phyloP scores from a whole-genome alignment of 2,797 vertebrate species.

The Orestias chungarensis region DNA sequence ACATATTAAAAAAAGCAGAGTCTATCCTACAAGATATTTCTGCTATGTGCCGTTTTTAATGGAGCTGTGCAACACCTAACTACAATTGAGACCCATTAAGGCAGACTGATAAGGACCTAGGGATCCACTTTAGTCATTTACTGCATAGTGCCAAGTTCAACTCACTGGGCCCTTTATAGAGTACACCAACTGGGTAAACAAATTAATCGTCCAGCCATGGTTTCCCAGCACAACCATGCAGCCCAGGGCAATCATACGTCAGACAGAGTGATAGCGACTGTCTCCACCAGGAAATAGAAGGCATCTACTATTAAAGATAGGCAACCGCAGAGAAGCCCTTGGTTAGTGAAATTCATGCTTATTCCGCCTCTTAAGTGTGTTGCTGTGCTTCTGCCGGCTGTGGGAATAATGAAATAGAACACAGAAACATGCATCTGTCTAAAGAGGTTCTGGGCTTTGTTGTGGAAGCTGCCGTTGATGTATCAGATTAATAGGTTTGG shows the following conservation, averaged over 20 bases:
- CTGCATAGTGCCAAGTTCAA: conserved; percentile 76
- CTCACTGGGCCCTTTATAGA: conserved; percentile 74
- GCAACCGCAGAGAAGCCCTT: conserved; percentile 56
- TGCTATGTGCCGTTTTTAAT: conserved; percentile 65
- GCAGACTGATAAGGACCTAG: conserved; percentile 70
- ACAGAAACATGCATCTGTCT: conserved; percentile 4
- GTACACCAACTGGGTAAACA: conserved; percentile 78
- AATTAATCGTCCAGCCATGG: conserved; percentile 75
- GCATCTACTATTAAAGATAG: conserved; percentile 60
- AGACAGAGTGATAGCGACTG: conserved; percentile 73
- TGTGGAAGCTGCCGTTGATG: background rate
- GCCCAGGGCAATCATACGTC: conserved; percentile 75
- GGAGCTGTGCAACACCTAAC: conserved; percentile 67
- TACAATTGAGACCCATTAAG: conserved; percentile 71
- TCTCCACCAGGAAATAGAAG: conserved; percentile 68
- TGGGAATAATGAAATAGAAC: conserved; percentile 18
- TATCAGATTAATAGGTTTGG: background rate
- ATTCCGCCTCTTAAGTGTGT: conserved; percentile 30
- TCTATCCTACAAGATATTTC: conserved; percentile 25
- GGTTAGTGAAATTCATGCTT: conserved; percentile 41
- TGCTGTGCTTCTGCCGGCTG: conserved; percentile 13
- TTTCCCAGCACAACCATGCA: conserved; percentile 62
- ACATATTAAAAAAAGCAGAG: conserved; percentile 44
- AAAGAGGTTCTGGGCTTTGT: background rate
- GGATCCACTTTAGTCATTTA: conserved; percentile 79